These are phyloP conservation scores for Kobus ellipsiprymnus DNA, from an alignment of 2,113 vertebrate species.

Conservation along the genomic window DNA sequence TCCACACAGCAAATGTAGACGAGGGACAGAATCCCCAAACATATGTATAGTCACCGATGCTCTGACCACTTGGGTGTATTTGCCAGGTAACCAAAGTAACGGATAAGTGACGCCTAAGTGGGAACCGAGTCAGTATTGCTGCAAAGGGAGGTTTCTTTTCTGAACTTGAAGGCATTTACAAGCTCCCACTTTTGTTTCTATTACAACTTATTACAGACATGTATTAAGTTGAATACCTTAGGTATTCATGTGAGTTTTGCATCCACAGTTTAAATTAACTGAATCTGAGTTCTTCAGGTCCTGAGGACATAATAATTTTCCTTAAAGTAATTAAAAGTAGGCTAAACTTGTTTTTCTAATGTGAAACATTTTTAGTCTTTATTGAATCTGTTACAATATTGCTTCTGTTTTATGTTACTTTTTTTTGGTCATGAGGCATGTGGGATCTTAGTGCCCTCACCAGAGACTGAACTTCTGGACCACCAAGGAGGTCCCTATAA, in stretches of 20 bases:
- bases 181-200: neutral
- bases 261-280: neutral
- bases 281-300: constrained; percentile 15
- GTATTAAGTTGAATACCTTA: too few relatives aligned
- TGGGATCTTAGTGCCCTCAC: neutral
- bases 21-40: neutral
- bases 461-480: neutral
- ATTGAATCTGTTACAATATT: neutral
- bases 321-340: constrained; percentile 15
- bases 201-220: too few relatives aligned
- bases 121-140: neutral
- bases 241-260: neutral
- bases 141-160: neutral
- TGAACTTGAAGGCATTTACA: neutral
- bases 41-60: rapidly evolving
- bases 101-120: neutral
- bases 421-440: neutral
- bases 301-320: neutral
- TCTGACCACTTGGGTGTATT: neutral
- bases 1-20: neutral
- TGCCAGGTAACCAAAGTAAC: neutral
- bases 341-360: neutral
- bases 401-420: neutral
- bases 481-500: neutral
- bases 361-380: neutral